These are phyloP conservation scores for Pseudococcus jackbeardsleyi DNA, from an alignment of 2,888 invertebrate species.

Conservation along the genomic window DNA sequence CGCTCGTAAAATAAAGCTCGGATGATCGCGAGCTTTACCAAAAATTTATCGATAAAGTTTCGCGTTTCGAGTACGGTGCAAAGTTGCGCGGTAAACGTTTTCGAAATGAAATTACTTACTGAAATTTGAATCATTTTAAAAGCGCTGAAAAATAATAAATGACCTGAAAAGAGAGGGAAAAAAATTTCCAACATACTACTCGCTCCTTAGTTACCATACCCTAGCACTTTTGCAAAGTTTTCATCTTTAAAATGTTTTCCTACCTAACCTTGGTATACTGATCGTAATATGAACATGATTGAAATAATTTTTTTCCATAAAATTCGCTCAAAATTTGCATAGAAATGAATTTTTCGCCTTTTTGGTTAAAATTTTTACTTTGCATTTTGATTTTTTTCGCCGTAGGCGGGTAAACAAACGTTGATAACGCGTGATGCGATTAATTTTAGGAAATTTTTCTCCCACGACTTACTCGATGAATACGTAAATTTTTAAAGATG, in stretches of 20 bases:
- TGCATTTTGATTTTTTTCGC: background rate
- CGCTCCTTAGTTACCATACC: too few species aligned
- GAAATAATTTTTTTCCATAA: background rate
- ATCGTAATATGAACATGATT: background rate
- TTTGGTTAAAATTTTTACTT: background rate
- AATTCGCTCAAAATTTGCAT: background rate
- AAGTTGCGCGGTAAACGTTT: background rate
- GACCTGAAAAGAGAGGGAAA: background rate
- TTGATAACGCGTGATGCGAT: background rate
- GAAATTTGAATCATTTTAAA: background rate
- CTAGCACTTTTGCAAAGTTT: background rate
- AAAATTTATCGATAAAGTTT: background rate
- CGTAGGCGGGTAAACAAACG: background rate
- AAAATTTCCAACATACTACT: background rate
- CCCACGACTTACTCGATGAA: too few species aligned
- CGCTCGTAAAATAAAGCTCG: background rate
- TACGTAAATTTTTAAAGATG: too few species aligned
- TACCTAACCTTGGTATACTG: background rate
- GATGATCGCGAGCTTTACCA: background rate
- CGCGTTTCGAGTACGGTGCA: background rate
- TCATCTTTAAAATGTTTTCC: background rate
- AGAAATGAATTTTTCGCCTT: background rate
- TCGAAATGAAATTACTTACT: background rate
- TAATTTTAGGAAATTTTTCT: background rate
- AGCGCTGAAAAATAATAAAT: slow-evolving; percentile 9